These are phyloP conservation scores for Philaethria dido DNA, from an alignment of 2,888 invertebrate species.

Conservation along the genomic window DNA sequence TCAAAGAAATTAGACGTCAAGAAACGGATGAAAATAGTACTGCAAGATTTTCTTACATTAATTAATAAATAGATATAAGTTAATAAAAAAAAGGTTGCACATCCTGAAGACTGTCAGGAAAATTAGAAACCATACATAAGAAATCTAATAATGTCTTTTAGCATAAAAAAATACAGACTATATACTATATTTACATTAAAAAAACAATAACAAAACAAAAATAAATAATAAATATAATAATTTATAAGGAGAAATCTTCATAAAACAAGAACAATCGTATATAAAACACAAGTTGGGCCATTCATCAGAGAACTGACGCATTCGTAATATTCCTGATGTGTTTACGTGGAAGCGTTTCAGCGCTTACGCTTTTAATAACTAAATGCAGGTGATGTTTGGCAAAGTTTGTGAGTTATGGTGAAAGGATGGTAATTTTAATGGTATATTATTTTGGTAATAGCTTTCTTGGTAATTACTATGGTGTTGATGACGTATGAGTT, in stretches of 20 bases:
- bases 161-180: not conserved
- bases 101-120: too few relatives aligned
- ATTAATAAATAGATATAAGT: too few relatives aligned
- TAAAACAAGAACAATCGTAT: constrained; percentile 43
- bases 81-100: too few relatives aligned
- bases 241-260: constrained; percentile 36
- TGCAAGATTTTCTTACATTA: too few relatives aligned
- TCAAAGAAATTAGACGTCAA: too few relatives aligned
- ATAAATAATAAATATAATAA: constrained; percentile 24
- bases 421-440: constrained; percentile 26
- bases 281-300: constrained; percentile 51
- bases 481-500: not conserved
- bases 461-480: constrained; percentile 9
- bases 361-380: constrained; percentile 40
- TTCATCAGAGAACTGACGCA: constrained; percentile 55
- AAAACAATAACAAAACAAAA: not conserved
- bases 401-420: constrained; percentile 35
- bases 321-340: constrained; percentile 56
- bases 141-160: not conserved
- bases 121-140: too few relatives aligned
- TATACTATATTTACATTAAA: not conserved
- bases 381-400: constrained; percentile 38
- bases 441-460: constrained; percentile 33
- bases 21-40: too few relatives aligned
- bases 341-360: constrained; percentile 55